Conservation (phyloP, 2,113 vertebrate genomes). For the Halichoeres trimaculatus region DNA sequence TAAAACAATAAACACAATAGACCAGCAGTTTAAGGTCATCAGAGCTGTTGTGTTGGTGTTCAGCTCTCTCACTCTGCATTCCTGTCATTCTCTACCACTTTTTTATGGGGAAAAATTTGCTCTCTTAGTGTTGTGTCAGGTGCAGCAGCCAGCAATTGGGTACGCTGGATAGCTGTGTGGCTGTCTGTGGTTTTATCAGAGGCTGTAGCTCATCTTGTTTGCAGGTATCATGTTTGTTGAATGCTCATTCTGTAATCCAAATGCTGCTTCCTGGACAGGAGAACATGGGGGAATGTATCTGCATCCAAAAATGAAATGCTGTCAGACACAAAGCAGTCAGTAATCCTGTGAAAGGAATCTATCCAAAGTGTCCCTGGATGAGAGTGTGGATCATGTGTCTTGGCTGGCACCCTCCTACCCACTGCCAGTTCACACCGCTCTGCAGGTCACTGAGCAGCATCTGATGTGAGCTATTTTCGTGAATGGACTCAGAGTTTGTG, state of each 20-base stretch:
- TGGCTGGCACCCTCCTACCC: slow-evolving; percentile 16
- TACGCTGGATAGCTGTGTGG: too few relatives aligned
- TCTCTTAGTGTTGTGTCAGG: slow-evolving; percentile 16
- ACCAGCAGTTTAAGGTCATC: slow-evolving; percentile 28
- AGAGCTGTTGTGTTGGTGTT: slow-evolving; percentile 30
- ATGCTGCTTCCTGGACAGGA: neutral
- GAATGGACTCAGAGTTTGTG: slow-evolving; percentile 52
- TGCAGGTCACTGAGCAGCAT: neutral
- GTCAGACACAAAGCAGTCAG: neutral
- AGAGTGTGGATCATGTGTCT: neutral
- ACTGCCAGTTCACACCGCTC: slow-evolving; percentile 40
- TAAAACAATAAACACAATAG: slow-evolving; percentile 61
- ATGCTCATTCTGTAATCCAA: slow-evolving; percentile 39
- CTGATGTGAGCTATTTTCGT: slow-evolving; percentile 42
- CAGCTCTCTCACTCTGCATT: slow-evolving; percentile 22
- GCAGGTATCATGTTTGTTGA: slow-evolving; percentile 52
- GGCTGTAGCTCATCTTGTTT: slow-evolving; percentile 48
- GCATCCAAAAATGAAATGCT: neutral
- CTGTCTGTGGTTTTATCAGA: slow-evolving; percentile 54
- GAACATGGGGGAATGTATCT: neutral
- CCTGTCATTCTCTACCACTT: slow-evolving; percentile 32
- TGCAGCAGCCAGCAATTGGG: slow-evolving; percentile 14
- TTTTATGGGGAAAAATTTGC: slow-evolving; percentile 24
- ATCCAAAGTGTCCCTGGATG: neutral
- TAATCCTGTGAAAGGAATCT: slow-evolving; percentile 24